Evolutionary conservation across 2,113 vertebrate species (phyloP).

Genomic region (Holacanthus passer): DNA sequence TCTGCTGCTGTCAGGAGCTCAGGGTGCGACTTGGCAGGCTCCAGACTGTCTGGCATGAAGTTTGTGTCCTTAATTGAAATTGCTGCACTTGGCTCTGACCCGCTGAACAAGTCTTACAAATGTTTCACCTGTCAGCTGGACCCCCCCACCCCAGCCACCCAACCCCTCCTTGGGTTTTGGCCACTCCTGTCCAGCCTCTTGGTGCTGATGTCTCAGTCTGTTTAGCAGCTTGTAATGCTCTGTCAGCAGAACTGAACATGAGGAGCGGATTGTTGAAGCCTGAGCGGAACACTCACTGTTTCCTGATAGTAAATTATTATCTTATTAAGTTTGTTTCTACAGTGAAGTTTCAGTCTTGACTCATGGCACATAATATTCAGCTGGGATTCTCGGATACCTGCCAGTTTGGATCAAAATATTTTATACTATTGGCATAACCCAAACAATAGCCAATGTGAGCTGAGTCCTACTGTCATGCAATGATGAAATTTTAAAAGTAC

Average conservation of each 20-base stretch:
- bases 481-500: neutral
- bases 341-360: neutral
- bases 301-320: neutral
- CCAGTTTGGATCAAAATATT: neutral
- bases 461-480: neutral
- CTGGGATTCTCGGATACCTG: neutral
- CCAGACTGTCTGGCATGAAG: slow-evolving; percentile 47
- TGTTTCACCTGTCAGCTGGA: slow-evolving; percentile 58
- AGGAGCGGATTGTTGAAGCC: slow-evolving; percentile 14
- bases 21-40: slow-evolving; percentile 47
- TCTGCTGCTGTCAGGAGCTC: neutral
- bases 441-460: neutral
- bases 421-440: too few relatives aligned
- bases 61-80: slow-evolving; percentile 64
- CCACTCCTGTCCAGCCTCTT: neutral
- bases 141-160: neutral
- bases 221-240: slow-evolving; percentile 19
- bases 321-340: neutral
- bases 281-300: too few relatives aligned
- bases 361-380: neutral
- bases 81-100: slow-evolving; percentile 53
- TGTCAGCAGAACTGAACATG: slow-evolving; percentile 44
- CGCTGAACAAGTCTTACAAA: slow-evolving; percentile 57
- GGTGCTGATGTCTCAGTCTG: slow-evolving; percentile 31
- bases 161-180: neutral